phyloP scores from a whole-genome alignment of 2,113 vertebrate genomes.

The Ornithorhynchus anatinus region DNA sequence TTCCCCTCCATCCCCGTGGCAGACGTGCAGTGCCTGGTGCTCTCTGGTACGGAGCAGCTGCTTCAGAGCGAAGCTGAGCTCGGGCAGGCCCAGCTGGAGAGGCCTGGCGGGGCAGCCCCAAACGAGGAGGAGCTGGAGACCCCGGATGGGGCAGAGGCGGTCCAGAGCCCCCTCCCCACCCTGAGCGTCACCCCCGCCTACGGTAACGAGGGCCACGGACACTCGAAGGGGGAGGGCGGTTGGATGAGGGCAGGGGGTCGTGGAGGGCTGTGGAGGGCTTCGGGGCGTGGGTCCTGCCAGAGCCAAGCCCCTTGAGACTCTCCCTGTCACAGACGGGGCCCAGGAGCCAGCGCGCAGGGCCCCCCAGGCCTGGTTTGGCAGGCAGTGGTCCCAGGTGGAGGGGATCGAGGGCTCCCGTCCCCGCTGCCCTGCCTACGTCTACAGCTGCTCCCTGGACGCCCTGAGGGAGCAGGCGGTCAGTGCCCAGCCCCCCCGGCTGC shows the following conservation, averaged over 20 bases:
- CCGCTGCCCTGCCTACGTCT: slow-evolving; percentile 90
- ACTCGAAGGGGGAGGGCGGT: neutral
- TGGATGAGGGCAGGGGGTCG: neutral
- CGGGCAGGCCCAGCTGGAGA: slow-evolving; percentile 56
- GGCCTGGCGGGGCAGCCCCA: slow-evolving; percentile 19
- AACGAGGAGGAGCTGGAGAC: slow-evolving; percentile 55
- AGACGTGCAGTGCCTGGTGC: slow-evolving; percentile 86
- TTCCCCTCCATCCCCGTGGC: slow-evolving; percentile 22
- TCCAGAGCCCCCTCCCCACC: slow-evolving; percentile 56
- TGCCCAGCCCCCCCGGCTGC: slow-evolving; percentile 72
- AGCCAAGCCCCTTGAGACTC: neutral
- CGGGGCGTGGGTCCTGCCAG: accelerated
- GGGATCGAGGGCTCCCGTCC: slow-evolving; percentile 69
- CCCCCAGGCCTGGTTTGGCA: slow-evolving; percentile 72
- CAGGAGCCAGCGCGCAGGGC: slow-evolving; percentile 67
- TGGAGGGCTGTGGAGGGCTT: neutral
- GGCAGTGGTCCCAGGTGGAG: slow-evolving; percentile 79
- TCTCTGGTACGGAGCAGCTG: slow-evolving; percentile 69
- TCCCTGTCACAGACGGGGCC: slow-evolving; percentile 53
- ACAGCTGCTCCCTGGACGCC: slow-evolving; percentile 89
- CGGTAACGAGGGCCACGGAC: slow-evolving; percentile 39
- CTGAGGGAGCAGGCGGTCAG: slow-evolving; percentile 89
- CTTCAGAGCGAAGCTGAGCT: slow-evolving; percentile 60
- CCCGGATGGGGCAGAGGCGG: slow-evolving; percentile 29
- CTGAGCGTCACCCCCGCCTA: slow-evolving; percentile 64